Evolutionary conservation across 2,797 vertebrate genomes (phyloP).

Genomic region (Natrix natrix): DNA sequence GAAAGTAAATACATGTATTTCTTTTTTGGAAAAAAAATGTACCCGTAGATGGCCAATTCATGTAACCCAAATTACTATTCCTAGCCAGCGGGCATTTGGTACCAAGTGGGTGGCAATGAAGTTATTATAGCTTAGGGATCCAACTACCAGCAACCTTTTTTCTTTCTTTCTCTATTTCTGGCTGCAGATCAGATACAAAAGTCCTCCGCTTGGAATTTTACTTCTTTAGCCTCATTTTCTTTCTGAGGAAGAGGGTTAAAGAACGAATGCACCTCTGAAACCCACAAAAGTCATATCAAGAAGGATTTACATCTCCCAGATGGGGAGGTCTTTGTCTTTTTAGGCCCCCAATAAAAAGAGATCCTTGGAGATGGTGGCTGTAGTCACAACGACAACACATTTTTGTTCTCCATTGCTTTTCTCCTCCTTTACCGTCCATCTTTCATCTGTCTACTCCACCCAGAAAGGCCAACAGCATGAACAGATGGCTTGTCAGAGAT

Average conservation of each 20-base stretch:
- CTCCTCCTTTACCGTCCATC: not conserved
- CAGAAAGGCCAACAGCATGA: not conserved
- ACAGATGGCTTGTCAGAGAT: not conserved
- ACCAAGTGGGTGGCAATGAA: not conserved
- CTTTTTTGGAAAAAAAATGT: not conserved
- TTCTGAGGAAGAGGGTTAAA: not conserved
- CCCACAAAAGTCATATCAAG: not conserved
- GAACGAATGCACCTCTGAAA: not conserved
- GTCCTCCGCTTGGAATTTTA: not conserved
- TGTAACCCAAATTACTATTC: not conserved
- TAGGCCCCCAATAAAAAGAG: not conserved
- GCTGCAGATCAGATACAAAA: not conserved
- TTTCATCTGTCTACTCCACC: not conserved
- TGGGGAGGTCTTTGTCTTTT: not conserved
- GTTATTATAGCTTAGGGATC: not conserved
- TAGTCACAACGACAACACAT: not conserved
- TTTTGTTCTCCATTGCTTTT: not conserved
- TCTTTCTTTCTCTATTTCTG: not conserved
- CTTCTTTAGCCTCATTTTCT: not conserved
- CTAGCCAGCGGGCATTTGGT: accelerated
- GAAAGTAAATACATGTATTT: constrained; percentile 23
- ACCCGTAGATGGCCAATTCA: not conserved
- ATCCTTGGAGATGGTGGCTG: not conserved
- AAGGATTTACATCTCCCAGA: not conserved
- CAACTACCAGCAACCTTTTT: not conserved